phyloP scores from a whole-genome alignment of 2,113 vertebrate species.

The Scalopus aquaticus region DNA sequence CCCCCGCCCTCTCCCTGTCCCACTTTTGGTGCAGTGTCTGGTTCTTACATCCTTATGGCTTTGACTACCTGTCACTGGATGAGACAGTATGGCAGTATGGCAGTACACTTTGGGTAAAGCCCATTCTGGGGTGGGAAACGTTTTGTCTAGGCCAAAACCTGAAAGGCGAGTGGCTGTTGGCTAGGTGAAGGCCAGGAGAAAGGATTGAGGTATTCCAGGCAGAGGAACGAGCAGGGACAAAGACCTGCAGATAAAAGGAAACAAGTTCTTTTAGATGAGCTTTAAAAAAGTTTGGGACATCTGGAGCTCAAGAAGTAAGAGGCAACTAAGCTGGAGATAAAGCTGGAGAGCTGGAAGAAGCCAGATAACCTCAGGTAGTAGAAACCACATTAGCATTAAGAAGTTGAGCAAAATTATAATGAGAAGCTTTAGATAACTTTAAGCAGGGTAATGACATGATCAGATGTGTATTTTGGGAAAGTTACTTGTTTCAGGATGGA shows the following conservation, averaged over 20 bases:
- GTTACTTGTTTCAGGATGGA: not conserved
- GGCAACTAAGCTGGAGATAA: not conserved
- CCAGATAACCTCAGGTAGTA: not conserved
- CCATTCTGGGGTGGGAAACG: not conserved
- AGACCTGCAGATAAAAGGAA: not conserved
- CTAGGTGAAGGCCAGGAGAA: not conserved
- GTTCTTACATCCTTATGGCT: not conserved
- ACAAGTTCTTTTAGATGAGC: not conserved
- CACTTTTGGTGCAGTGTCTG: not conserved
- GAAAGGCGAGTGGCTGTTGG: not conserved
- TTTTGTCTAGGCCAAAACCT: not conserved
- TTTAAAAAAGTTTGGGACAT: not conserved
- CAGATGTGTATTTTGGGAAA: not conserved
- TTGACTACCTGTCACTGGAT: not conserved
- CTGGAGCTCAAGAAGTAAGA: not conserved
- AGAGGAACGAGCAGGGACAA: not conserved
- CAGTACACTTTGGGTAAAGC: not conserved
- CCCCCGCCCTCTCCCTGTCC: not conserved
- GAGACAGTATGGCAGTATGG: not conserved
- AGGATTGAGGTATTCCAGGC: not conserved
- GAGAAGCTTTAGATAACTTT: not conserved
- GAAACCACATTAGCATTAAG: not conserved
- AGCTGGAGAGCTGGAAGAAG: not conserved
- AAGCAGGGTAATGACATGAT: not conserved
- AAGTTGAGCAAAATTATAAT: not conserved